phyloP scores from a whole-genome alignment of 2,888 invertebrate genomes.

The Galerucella calmariensis region DNA sequence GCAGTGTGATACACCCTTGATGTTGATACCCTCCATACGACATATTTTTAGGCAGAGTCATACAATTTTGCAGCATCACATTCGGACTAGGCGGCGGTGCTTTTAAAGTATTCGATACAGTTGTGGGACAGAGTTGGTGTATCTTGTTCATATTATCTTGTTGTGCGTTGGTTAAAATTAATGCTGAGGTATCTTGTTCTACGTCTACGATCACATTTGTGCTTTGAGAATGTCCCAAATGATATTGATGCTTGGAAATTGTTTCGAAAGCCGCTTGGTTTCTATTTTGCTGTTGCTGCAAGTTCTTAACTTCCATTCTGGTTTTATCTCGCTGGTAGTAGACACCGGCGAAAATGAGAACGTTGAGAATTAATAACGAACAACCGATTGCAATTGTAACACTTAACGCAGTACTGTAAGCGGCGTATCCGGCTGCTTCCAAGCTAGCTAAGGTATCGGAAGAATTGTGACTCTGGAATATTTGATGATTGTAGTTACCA shows the following conservation, averaged over 20 bases:
- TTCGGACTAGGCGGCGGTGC: conserved; percentile 73
- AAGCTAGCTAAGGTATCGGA: conserved; percentile 82
- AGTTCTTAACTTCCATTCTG: conserved; percentile 79
- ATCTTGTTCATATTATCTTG: conserved; percentile 70
- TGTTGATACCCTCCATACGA: conserved; percentile 62
- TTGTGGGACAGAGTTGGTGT: conserved; percentile 66
- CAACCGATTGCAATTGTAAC: conserved; percentile 86
- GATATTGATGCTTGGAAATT: conserved; percentile 82
- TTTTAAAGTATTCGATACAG: conserved; percentile 69
- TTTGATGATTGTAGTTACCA: conserved; percentile 67
- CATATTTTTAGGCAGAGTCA: conserved; percentile 68
- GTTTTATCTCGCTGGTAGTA: conserved; percentile 86
- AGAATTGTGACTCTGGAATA: conserved; percentile 69
- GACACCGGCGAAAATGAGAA: conserved; percentile 85
- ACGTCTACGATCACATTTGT: conserved; percentile 87
- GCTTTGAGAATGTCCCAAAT: conserved; percentile 79
- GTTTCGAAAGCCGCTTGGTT: conserved; percentile 75
- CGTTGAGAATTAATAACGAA: conserved; percentile 82
- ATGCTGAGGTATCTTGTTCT: conserved; percentile 76
- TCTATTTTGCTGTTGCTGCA: conserved; percentile 82
- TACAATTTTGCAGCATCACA: conserved; percentile 66
- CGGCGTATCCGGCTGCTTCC: conserved; percentile 82
- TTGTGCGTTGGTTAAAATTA: conserved; percentile 69
- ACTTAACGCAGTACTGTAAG: conserved; percentile 80
- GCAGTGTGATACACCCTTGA: conserved; percentile 68